Evolutionary conservation across 2,888 invertebrate genomes (phyloP).

Genomic region (Hydrotaea cyrtoneurina): DNA sequence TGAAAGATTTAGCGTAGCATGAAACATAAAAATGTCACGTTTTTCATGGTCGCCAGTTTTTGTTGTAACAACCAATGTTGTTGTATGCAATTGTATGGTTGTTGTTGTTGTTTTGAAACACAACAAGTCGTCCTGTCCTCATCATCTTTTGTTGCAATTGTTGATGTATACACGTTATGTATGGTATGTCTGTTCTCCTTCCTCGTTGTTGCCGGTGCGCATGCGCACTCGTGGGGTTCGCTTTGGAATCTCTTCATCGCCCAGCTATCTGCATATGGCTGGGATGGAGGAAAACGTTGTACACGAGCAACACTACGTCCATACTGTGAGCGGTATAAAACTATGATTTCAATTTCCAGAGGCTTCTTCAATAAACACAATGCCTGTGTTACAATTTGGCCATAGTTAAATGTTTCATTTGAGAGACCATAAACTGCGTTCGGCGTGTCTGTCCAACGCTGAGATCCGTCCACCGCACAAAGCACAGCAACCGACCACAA

Average conservation of each 20-base stretch:
- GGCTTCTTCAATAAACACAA: slow-evolving; percentile 65
- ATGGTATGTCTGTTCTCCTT: neutral
- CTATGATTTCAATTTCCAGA: slow-evolving; percentile 53
- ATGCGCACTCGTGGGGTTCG: slow-evolving; percentile 71
- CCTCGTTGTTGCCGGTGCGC: slow-evolving; percentile 68
- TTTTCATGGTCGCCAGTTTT: slow-evolving; percentile 79
- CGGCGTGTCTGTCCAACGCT: neutral
- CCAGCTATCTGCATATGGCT: slow-evolving; percentile 36
- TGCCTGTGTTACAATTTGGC: slow-evolving; percentile 65
- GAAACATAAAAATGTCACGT: slow-evolving; percentile 81
- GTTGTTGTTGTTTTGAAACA: neutral
- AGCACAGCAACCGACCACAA: slow-evolving; percentile 64
- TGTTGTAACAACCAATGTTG: slow-evolving; percentile 65
- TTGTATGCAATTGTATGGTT: slow-evolving; percentile 33
- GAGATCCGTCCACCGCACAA: neutral
- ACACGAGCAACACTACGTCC: neutral
- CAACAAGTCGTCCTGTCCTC: slow-evolving; percentile 55
- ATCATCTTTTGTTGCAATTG: slow-evolving; percentile 64
- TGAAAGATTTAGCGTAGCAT: slow-evolving; percentile 78
- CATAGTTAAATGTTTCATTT: slow-evolving; percentile 35
- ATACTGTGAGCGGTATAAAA: neutral
- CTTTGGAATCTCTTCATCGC: slow-evolving; percentile 26
- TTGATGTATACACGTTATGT: slow-evolving; percentile 61
- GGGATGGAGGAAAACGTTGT: neutral
- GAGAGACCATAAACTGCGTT: slow-evolving; percentile 27